Base-by-base conservation (phyloP, 1,140 invertebrate species). In the Bombus turneri region DNA sequence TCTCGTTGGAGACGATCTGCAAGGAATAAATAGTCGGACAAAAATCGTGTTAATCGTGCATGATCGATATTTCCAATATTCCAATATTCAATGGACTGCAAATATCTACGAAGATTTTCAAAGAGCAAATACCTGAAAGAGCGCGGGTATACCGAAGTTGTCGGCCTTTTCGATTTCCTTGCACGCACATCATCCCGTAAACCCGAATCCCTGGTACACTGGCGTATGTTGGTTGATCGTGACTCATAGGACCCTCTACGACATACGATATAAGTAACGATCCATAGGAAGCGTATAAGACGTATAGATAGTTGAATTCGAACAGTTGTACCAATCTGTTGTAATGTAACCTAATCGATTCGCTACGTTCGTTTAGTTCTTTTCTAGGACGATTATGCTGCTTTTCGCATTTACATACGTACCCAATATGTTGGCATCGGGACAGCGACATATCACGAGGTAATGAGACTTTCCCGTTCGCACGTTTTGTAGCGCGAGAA, bases 391-490 rank as follows among this genome's bases (percentile, higher is more conserved):
- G 28, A 3, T 66, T 9, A 8, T 34, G 8, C 15, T 3, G 31
- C 37, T 57, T 47, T 64, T 4, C 37, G 31, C 39, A 3, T n/a
- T 53, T 85, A 94, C 43, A 0, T 47, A 47, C 95, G 96, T 95
- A 98, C 97, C 98, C 92, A 98, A 96, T 92, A 97, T 97, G 91
- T 97, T 98, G 62, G 97, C 96, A 84, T 98, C 97, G 6, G 98
- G 98, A 96, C 98, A 99, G 90, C 98, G 96, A 93, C 98, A 99
- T 87, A 99, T 98, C 75, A 99, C 98, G 71, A 99, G 95, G 93
- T 99, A 99, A 95, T 99, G 98, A 13, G 98, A 98, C 95, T 99
- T 99, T 85, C 98, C 98, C 13, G 98, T 99, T 91, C 98, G 95
- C 76, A 98, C 97, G 93, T 98, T 99, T 94, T 99, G 98, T 73